Evolutionary conservation across 2,888 invertebrate species (phyloP).

Genomic region (Anticlea derivata): DNA sequence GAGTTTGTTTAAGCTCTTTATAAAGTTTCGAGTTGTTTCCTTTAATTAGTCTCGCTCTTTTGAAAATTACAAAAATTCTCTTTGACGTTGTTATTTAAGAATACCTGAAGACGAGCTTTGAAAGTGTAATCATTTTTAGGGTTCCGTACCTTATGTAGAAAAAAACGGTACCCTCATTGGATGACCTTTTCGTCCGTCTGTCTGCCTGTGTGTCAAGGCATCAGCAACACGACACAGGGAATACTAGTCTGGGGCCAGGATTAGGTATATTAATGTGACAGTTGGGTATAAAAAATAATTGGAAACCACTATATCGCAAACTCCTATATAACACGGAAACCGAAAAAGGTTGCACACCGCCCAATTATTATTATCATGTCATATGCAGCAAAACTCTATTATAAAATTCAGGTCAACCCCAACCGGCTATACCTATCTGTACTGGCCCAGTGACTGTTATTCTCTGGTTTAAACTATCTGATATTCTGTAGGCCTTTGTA

Average conservation of each 20-base stretch:
- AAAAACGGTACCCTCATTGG: too few species aligned
- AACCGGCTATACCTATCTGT: not conserved
- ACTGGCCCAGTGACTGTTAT: not conserved
- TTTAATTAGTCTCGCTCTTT: constrained; percentile 15
- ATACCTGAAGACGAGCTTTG: not conserved
- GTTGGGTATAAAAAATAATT: too few species aligned
- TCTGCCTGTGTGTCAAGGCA: too few species aligned
- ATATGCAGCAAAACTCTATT: constrained; percentile 19
- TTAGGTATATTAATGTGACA: too few species aligned
- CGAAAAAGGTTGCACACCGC: not conserved
- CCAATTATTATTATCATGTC: constrained; percentile 22
- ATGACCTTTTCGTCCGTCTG: too few species aligned
- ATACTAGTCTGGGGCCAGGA: too few species aligned
- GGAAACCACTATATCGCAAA: too few species aligned
- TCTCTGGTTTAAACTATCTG: constrained; percentile 1
- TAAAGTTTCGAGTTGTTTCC: constrained; percentile 18
- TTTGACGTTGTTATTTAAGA: constrained; percentile 17
- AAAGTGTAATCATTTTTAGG: constrained; percentile 2
- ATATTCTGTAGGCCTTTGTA: constrained; percentile 23
- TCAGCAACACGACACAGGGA: too few species aligned
- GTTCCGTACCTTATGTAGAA: too few species aligned
- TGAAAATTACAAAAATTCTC: constrained; percentile 16
- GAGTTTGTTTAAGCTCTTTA: constrained; percentile 15
- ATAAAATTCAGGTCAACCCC: constrained; percentile 20
- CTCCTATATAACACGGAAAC: not conserved